Evolutionary conservation across 2,888 invertebrate genomes (phyloP), one percentile per base, ranked within the genome.

Genomic region (Phortica okadai): DNA sequence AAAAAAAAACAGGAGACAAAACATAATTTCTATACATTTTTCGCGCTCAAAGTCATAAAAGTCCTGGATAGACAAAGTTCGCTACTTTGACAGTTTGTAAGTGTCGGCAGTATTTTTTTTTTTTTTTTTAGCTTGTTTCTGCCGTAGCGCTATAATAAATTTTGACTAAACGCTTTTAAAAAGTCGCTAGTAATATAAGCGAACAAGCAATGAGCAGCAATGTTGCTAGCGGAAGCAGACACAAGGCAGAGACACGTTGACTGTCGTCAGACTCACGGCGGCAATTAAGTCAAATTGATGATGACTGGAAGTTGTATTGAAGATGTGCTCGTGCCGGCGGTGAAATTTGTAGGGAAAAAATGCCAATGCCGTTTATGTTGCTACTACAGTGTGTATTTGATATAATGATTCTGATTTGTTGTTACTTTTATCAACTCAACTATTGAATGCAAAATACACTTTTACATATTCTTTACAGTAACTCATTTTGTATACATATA

Each of bases 201-300:
- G 25, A 25, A 25, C 62, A 62, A 41, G n/a, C 66, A 66, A 21
- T 33, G n/a, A 72, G 56, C 70, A 56, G n/a, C 25, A 25, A 14
- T 2, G 70, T 21, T 33, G 6, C 54, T 7, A 33, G 44, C 70
- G 54, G 56, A 33, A 72, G 25, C n/a, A 33, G 56, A 21, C 70
- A 72, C 54, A 14, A 45, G 10, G 70, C 70, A n/a, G 10, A 41
- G 66, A 4, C 42, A 66, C 16, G 62, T 62, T 16, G 50, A 14
- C 50, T 54, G 70, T 72, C 54, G 70, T 14, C 70, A 72, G 70
- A 56, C 70, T 72, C 70, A 72, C 70, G 74, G 78, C 80, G 81
- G 77, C 88, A 85, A 87, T 88, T 85, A 86, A 87, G 79, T 79
- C 82, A 88, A 85, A 85, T 88, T 87, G 88, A 88, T 87, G 87